These are phyloP conservation scores for Chloroceryle aenea DNA, from an alignment of 2,113 vertebrate species.

Conservation along the genomic window DNA sequence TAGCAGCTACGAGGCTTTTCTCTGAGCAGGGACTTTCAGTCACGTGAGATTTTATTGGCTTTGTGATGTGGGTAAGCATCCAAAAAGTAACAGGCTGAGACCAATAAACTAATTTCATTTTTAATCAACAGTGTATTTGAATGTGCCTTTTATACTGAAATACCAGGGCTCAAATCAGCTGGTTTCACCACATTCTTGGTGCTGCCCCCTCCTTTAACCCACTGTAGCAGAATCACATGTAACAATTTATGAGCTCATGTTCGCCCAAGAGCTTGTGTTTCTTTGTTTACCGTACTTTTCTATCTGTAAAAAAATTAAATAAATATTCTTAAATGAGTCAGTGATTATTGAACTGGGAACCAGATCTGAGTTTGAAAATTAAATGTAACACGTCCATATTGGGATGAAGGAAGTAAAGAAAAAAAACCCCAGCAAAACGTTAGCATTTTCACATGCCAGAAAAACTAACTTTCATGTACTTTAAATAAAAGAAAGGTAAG, in stretches of 20 bases:
- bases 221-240: conserved; percentile 10
- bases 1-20: not conserved
- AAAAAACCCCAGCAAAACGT: not conserved
- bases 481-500: conserved; percentile 37
- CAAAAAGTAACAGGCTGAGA: not conserved
- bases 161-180: not conserved
- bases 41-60: not conserved
- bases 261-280: not conserved
- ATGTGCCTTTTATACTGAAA: not conserved
- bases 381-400: not conserved
- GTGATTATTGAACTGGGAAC: not conserved
- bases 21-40: not conserved
- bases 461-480: conserved; percentile 42
- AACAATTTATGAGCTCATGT: not conserved
- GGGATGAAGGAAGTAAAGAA: not conserved
- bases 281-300: not conserved
- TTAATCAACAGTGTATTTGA: not conserved
- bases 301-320: not conserved
- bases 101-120: not conserved
- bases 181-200: conserved; percentile 35
- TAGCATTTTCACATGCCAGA: conserved; percentile 1
- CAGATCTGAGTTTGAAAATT: not conserved
- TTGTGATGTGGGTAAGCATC: not conserved
- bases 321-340: conserved; percentile 2
- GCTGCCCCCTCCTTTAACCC: conserved; percentile 26